Conservation (phyloP, 1,140 invertebrate species). For the Aphis craccivora region DNA sequence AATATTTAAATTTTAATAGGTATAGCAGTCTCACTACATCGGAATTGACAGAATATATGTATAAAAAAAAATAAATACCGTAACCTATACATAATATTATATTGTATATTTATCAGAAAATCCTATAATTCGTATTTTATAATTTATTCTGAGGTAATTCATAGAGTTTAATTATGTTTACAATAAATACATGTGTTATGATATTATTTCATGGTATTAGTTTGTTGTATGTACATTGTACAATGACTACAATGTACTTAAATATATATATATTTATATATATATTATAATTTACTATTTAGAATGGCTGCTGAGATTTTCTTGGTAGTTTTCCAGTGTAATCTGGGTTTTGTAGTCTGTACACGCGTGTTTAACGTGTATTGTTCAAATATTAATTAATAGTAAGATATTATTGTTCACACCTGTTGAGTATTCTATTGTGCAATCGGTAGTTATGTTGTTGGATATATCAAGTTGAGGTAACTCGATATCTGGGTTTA, state of each 20-base stretch:
- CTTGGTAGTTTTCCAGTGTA: background rate
- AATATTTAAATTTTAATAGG: background rate
- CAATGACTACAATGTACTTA: no score
- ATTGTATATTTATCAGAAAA: background rate
- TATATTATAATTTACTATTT: no score
- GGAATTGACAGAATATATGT: background rate
- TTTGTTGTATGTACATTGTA: no score
- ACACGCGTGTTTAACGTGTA: background rate
- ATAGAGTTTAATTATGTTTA: no score
- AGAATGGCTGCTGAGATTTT: background rate
- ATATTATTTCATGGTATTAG: no score
- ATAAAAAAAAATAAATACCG: background rate
- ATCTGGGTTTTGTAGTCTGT: background rate
- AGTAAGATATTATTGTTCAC: slow-evolving; percentile 56
- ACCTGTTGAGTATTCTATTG: slow-evolving; percentile 87
- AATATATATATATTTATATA: no score
- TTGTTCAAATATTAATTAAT: background rate
- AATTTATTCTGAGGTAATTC: background rate
- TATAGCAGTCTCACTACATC: background rate
- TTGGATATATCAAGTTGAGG: slow-evolving; percentile 87
- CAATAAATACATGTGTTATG: no score
- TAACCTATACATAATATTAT: background rate
- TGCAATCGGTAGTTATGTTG: slow-evolving; percentile 87
- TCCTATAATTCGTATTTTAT: background rate
- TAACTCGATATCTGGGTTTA: slow-evolving; percentile 85